These are phyloP conservation scores for Macropodus opercularis DNA, from an alignment of 2,797 vertebrate genomes.

Conservation along the genomic window DNA sequence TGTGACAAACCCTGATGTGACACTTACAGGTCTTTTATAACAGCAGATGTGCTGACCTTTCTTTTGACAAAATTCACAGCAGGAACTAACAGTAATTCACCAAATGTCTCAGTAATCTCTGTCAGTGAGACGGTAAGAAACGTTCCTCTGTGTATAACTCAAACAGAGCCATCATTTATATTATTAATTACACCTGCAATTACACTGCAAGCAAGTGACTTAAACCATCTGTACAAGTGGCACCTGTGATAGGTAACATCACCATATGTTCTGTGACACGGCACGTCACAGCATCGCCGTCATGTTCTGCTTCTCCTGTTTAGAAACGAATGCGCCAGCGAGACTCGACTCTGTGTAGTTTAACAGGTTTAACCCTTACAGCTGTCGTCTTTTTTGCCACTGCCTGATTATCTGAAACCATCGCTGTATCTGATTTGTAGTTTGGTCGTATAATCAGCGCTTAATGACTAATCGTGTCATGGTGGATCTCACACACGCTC, in stretches of 20 bases:
- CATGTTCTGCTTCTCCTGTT: conserved; percentile 20
- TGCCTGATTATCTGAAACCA: neutral
- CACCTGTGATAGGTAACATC: conserved; percentile 18
- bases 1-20: conserved; percentile 29
- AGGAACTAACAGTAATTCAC: conserved; percentile 31
- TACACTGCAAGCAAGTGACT: conserved; percentile 15
- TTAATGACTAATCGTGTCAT: conserved; percentile 14
- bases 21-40: conserved; percentile 14
- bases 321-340: conserved; percentile 4
- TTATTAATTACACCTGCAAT: conserved; percentile 14
- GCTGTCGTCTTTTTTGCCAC: conserved; percentile 21
- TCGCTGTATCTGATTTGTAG: conserved; percentile 13
- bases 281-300: conserved; percentile 21
- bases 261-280: conserved; percentile 35
- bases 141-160: no score
- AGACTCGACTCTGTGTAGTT: neutral
- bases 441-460: conserved; percentile 8
- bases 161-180: conserved; percentile 17
- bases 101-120: neutral
- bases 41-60: conserved; percentile 7
- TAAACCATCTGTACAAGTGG: conserved; percentile 21
- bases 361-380: conserved; percentile 18
- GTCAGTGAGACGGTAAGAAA: neutral
- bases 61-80: conserved; percentile 34
- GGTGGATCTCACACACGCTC: no score